Evolutionary conservation across 2,113 vertebrate species (phyloP).

Genomic region (Ia io): DNA sequence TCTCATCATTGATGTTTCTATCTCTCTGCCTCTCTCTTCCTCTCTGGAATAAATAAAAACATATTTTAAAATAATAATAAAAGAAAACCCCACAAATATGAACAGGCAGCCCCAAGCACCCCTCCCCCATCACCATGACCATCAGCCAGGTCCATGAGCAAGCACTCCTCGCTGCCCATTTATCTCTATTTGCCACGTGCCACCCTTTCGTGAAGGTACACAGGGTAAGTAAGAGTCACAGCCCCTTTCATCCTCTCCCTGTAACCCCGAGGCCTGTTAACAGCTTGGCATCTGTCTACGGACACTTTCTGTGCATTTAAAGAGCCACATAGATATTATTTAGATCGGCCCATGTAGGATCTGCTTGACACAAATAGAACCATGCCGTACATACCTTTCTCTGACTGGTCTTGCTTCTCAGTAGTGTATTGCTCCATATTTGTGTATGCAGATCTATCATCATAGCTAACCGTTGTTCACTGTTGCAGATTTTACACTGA

Average conservation of each 20-base stretch:
- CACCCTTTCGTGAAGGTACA: background rate
- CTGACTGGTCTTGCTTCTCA: background rate
- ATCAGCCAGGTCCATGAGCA: background rate
- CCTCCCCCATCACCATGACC: background rate
- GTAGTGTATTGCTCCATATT: background rate
- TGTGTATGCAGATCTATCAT: background rate
- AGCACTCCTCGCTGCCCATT: background rate
- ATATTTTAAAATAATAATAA: too few species aligned
- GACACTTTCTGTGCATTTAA: background rate
- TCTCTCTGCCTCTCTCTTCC: too few species aligned
- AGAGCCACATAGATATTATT: background rate
- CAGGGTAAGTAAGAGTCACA: background rate
- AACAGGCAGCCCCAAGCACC: background rate
- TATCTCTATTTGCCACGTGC: background rate
- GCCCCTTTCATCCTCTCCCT: background rate
- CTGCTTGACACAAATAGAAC: background rate
- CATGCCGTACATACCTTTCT: fast-evolving
- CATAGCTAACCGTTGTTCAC: too few species aligned
- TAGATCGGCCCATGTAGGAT: background rate
- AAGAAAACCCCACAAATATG: background rate
- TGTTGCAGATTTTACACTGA: background rate
- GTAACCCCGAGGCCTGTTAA: too few species aligned
- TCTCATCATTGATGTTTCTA: too few species aligned
- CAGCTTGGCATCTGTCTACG: fast-evolving
- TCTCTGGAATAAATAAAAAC: too few species aligned